A percentile compares a stretch with the other conserved stretches of the same genome.
These are phyloP conservation scores for Drosophila atroscutellata DNA, from an alignment of 2,888 invertebrate genomes.

Conservation along the genomic window DNA sequence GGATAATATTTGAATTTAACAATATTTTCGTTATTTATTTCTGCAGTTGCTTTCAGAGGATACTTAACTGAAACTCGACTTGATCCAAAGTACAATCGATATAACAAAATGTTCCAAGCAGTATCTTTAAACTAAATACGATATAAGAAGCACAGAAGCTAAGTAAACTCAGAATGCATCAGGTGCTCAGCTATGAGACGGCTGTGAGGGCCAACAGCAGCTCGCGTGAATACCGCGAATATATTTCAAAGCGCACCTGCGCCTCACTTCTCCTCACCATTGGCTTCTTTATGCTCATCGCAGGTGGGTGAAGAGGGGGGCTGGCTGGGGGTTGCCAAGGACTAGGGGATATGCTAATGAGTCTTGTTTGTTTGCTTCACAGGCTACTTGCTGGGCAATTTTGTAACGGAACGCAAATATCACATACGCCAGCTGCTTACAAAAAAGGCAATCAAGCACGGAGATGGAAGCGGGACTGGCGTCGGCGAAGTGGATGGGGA, in stretches of 20 bases:
- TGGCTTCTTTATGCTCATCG: constrained; percentile 84
- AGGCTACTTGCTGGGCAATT: constrained; percentile 85
- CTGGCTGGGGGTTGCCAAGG: not conserved
- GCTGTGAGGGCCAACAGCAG: constrained; percentile 83
- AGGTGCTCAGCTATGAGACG: constrained; percentile 85
- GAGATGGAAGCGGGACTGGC: constrained; percentile 21
- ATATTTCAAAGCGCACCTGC: constrained; percentile 84
- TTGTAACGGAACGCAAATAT: constrained; percentile 83
- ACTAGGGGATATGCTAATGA: constrained; percentile 55
- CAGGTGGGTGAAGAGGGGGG: constrained; percentile 73
- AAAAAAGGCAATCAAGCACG: constrained; percentile 65
- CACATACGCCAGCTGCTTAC: constrained; percentile 81
- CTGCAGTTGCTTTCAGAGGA: constrained; percentile 20
- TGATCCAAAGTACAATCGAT: constrained; percentile 36
- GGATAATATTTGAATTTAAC: not conserved
- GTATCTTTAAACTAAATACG: constrained; percentile 8
- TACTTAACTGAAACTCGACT: constrained; percentile 5
- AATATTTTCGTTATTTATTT: not conserved
- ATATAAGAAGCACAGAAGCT: constrained; percentile 1
- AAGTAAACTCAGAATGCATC: constrained; percentile 80
- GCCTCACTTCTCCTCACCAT: constrained; percentile 83
- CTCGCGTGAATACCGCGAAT: constrained; percentile 83
- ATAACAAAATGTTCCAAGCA: constrained; percentile 42
- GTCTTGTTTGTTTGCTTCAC: constrained; percentile 43
- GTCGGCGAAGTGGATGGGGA: constrained; percentile 30